Conservation (phyloP, 2,113 vertebrate species). For the Coreoperca whiteheadi region DNA sequence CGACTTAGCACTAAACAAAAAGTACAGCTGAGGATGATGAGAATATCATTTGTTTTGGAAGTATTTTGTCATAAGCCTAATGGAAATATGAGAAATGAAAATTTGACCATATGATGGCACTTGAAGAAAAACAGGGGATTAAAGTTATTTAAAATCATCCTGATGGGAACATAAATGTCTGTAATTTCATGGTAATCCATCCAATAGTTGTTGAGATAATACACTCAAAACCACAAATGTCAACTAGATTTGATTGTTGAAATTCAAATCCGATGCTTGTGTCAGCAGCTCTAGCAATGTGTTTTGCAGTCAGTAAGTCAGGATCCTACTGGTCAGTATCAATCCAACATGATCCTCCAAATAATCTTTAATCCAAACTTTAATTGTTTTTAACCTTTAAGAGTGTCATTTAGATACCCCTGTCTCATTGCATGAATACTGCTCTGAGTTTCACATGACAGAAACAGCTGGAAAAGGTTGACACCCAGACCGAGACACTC, state of each 20-base stretch:
- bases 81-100: background rate
- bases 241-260: conserved; percentile 12
- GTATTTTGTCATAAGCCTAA: no score
- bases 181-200: background rate
- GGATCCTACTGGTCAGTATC: background rate
- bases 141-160: no score
- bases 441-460: conserved; percentile 12
- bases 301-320: background rate
- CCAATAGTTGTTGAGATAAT: background rate
- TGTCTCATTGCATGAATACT: conserved; percentile 26
- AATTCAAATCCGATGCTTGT: conserved; percentile 27
- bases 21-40: background rate
- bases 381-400: conserved; percentile 48
- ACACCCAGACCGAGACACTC: conserved; percentile 22
- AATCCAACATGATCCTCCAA: conserved; percentile 21
- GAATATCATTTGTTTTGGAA: background rate
- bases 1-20: background rate
- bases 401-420: conserved; percentile 16
- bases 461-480: conserved; percentile 51
- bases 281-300: conserved; percentile 20
- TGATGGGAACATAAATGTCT: no score
- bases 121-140: no score
- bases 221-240: background rate
- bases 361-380: conserved; percentile 9
- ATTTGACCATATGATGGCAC: background rate